Percentiles rank a stretch among this genome's conserved stretches.
phyloP scores from a whole-genome alignment of 2,113 vertebrate genomes.

The Scophthalmus maximus region DNA sequence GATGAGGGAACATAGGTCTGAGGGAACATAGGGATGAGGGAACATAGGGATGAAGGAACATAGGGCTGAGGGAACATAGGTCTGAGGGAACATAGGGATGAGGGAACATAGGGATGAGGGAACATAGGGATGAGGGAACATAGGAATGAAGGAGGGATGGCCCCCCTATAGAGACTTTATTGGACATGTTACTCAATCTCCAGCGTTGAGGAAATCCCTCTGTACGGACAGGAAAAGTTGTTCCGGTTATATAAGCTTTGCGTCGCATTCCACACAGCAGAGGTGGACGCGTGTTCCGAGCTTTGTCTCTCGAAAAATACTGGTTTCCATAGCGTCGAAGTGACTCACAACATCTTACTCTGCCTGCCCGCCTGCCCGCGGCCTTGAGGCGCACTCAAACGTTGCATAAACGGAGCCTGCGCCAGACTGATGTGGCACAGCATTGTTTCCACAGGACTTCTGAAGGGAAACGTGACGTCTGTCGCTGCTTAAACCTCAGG shows the following conservation, averaged over 20 bases:
- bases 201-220: neutral
- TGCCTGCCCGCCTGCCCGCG: constrained; percentile 7
- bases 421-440: neutral
- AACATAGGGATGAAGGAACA: too few relatives aligned
- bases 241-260: neutral
- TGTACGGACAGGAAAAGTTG: neutral
- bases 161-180: neutral
- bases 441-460: constrained; percentile 3
- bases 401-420: constrained; percentile 7
- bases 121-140: too few relatives aligned
- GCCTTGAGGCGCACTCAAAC: constrained; percentile 3
- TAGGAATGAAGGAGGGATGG: too few relatives aligned
- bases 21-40: too few relatives aligned
- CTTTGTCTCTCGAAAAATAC: constrained; percentile 23
- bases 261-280: neutral
- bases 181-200: neutral
- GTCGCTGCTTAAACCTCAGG: neutral
- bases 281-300: constrained; percentile 6
- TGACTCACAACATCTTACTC: constrained; percentile 35
- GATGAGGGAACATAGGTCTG: too few relatives aligned
- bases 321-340: constrained; percentile 37
- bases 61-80: too few relatives aligned
- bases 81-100: too few relatives aligned
- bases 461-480: constrained; percentile 8
- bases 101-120: too few relatives aligned